Percentiles rank a stretch among this genome's conserved stretches.
phyloP scores from a whole-genome alignment of 2,888 invertebrate genomes.

The Clanis bilineata region DNA sequence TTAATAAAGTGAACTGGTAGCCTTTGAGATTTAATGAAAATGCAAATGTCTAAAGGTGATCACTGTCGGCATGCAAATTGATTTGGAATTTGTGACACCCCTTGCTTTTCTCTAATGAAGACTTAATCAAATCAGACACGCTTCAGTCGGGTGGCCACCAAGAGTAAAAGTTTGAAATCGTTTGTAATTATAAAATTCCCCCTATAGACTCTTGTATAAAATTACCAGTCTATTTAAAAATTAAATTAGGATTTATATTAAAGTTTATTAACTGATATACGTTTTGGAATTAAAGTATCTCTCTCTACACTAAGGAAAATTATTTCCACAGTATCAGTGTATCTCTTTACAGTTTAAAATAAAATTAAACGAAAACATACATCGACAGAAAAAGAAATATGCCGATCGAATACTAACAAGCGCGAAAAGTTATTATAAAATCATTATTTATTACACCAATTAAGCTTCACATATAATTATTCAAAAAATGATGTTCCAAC shows the following conservation, averaged over 20 bases:
- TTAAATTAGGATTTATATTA: too few species aligned
- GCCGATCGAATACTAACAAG: too few species aligned
- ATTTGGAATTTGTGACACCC: conserved; percentile 21
- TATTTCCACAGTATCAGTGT: background rate
- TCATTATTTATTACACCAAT: too few species aligned
- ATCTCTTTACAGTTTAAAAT: background rate
- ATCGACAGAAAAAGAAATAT: too few species aligned
- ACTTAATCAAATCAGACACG: conserved; percentile 21
- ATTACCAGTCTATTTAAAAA: too few species aligned
- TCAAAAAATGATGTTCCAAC: too few species aligned
- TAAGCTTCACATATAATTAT: too few species aligned
- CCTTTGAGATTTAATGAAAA: conserved; percentile 29
- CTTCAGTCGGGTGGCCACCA: conserved; percentile 25
- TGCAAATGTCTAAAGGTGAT: conserved; percentile 34
- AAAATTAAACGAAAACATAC: background rate
- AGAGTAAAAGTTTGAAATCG: background rate
- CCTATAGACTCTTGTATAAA: background rate
- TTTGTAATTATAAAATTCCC: background rate
- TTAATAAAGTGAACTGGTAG: background rate
- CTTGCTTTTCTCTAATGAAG: conserved; percentile 10
- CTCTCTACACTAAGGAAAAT: too few species aligned
- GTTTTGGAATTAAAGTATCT: too few species aligned
- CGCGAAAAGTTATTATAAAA: too few species aligned
- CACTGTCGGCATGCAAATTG: conserved; percentile 33
- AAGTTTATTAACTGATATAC: too few species aligned